Percentiles rank a stretch among this genome's conserved stretches.
phyloP scores from a whole-genome alignment of 2,113 vertebrate species.

The Ptilorrhoa leucosticta region DNA sequence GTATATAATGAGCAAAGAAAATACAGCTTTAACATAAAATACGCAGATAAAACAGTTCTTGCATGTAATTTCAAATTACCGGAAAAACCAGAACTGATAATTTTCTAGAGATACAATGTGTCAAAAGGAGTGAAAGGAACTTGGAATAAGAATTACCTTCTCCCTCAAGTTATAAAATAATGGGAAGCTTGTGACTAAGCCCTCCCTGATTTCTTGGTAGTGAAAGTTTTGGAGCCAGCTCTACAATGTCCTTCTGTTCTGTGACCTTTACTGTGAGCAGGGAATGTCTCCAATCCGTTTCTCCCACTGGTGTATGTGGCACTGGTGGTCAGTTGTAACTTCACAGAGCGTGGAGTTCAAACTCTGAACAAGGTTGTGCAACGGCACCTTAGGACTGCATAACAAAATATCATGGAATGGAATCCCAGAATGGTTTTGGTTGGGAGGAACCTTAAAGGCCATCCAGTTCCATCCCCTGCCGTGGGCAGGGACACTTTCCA shows the following conservation, averaged over 20 bases:
- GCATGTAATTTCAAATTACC: neutral
- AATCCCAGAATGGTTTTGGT: neutral
- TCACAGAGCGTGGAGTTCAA: rapidly evolving
- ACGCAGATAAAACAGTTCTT: neutral
- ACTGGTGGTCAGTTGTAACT: neutral
- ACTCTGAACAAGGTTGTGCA: neutral
- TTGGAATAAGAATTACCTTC: neutral
- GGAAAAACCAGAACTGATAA: neutral
- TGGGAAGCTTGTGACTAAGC: neutral
- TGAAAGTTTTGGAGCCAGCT: neutral
- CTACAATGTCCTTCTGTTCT: neutral
- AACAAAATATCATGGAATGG: neutral
- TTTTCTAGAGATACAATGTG: neutral
- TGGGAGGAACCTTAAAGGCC: neutral
- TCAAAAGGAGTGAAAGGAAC: neutral
- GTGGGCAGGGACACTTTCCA: neutral
- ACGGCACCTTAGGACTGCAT: neutral
- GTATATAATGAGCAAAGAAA: neutral
- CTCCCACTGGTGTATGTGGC: neutral
- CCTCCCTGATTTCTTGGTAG: neutral
- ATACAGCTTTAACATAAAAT: neutral
- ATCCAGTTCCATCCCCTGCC: neutral
- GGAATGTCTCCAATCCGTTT: neutral
- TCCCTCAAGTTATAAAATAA: neutral
- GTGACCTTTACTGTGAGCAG: neutral